These are phyloP conservation scores for Julus scandinavius DNA, from an alignment of 2,888 invertebrate species.

Conservation along the genomic window DNA sequence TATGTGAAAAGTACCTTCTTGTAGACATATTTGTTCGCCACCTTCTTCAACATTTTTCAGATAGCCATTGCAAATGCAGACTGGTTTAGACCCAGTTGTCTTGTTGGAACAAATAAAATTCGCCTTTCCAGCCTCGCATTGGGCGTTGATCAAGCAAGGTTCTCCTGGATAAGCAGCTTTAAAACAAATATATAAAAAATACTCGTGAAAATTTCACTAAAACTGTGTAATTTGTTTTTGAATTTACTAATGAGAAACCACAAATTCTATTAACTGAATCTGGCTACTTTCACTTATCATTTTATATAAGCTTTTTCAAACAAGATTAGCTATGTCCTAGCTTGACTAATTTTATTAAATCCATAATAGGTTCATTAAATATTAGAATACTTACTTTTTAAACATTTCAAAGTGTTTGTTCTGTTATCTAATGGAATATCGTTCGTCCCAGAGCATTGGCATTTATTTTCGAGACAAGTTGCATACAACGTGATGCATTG, in stretches of 20 bases:
- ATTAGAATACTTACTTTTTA: constrained; percentile 8
- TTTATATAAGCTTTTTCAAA: too few species aligned
- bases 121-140: constrained; percentile 31
- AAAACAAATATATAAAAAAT: background rate
- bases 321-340: too few species aligned
- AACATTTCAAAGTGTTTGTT: constrained; percentile 15
- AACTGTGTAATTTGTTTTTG: too few species aligned
- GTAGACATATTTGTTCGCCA: background rate
- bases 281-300: too few species aligned
- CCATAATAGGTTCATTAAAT: background rate
- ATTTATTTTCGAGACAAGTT: background rate
- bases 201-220: background rate
- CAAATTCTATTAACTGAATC: too few species aligned
- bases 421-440: constrained; percentile 6
- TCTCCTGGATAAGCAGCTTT: constrained; percentile 17
- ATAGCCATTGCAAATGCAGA: constrained; percentile 20
- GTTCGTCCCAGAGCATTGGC: background rate
- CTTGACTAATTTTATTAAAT: too few species aligned
- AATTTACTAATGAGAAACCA: too few species aligned
- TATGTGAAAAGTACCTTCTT: background rate
- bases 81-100: background rate
- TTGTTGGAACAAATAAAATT: constrained; percentile 13
- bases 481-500: constrained; percentile 32
- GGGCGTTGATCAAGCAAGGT: background rate
- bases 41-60: background rate